These are phyloP conservation scores for Ferrisia virgata DNA, from an alignment of 2,888 invertebrate species.

Conservation along the genomic window DNA sequence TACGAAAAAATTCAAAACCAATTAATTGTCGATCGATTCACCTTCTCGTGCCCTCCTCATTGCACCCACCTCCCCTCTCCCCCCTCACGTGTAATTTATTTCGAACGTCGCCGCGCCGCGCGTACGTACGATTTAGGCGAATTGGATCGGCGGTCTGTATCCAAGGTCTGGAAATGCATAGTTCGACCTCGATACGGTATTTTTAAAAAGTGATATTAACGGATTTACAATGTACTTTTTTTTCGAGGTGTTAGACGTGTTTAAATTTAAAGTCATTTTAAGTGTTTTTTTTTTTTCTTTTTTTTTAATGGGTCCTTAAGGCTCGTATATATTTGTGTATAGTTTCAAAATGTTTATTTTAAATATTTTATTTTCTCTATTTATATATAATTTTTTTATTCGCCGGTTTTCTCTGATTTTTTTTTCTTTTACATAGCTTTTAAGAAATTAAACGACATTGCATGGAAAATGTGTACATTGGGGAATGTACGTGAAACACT, in stretches of 20 bases:
- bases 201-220: slow-evolving; percentile 16
- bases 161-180: not conserved
- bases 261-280: not conserved
- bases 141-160: not conserved
- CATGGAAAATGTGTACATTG: not conserved
- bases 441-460: not conserved
- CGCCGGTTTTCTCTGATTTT: not conserved
- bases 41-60: too few relatives aligned
- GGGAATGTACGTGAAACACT: not conserved
- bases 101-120: not conserved
- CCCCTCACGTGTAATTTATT: not conserved
- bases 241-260: not conserved
- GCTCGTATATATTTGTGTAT: slow-evolving; percentile 2
- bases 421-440: not conserved
- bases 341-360: slow-evolving; percentile 3
- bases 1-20: not conserved
- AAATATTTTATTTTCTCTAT: slow-evolving; percentile 18
- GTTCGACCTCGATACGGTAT: not conserved
- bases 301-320: not conserved
- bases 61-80: not conserved
- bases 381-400: not conserved
- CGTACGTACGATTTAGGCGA: not conserved
- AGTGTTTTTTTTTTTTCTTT: not conserved
- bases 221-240: not conserved
- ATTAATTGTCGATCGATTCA: not conserved